Conservation (phyloP, 2,113 vertebrate species). For the Ailuropoda melanoleuca region DNA sequence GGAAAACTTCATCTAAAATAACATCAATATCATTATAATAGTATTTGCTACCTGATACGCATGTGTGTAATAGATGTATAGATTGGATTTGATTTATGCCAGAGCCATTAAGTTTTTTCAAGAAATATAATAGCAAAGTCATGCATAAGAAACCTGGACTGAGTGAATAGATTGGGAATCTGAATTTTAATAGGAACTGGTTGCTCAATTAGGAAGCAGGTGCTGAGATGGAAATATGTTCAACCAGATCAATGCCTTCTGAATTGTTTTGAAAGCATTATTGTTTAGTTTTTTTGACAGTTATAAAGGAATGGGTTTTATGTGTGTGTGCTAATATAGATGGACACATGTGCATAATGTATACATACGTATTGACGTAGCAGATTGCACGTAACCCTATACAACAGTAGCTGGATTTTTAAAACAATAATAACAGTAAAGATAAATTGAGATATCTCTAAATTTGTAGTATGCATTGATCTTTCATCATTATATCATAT, state of each 20-base stretch:
- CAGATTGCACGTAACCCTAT: background rate
- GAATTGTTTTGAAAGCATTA: background rate
- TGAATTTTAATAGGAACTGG: background rate
- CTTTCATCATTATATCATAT: background rate
- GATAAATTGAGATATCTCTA: background rate
- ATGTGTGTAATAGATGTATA: background rate
- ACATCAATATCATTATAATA: background rate
- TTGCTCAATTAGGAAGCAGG: background rate
- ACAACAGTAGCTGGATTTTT: background rate
- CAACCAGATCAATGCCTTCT: background rate
- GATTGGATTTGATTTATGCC: background rate
- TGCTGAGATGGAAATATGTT: background rate
- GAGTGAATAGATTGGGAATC: background rate
- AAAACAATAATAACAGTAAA: background rate
- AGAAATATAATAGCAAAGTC: background rate
- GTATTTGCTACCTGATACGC: background rate
- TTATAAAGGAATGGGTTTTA: background rate
- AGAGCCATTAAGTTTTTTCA: conserved; percentile 4
- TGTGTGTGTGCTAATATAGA: background rate
- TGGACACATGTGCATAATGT: background rate
- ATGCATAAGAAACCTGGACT: background rate
- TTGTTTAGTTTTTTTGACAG: background rate
- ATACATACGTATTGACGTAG: background rate
- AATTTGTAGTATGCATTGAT: background rate
- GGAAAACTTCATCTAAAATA: conserved; percentile 48